phyloP scores from a whole-genome alignment of 1,140 invertebrate genomes.

The Ditylenchus dipsaci region DNA sequence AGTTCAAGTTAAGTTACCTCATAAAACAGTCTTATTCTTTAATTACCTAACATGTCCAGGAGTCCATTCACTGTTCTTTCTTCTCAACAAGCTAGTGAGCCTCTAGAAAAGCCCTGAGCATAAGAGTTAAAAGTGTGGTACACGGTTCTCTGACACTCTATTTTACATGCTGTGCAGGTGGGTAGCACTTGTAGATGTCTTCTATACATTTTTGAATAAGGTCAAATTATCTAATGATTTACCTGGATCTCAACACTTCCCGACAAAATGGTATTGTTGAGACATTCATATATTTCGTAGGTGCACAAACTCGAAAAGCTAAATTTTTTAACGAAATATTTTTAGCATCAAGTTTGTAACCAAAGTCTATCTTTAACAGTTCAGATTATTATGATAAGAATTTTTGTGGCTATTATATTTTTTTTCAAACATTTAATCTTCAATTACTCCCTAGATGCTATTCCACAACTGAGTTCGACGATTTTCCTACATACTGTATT shows the following conservation, averaged over 20 bases:
- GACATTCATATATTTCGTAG: slow-evolving; percentile 36
- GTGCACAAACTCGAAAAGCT: slow-evolving; percentile 42
- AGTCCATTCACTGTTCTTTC: slow-evolving; percentile 29
- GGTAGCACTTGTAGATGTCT: slow-evolving; percentile 18
- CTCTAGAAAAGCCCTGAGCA: slow-evolving; percentile 37
- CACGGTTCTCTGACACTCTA: slow-evolving; percentile 52
- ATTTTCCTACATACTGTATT: no score
- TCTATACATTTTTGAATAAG: not conserved
- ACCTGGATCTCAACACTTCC: slow-evolving; percentile 5
- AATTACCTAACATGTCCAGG: slow-evolving; percentile 10
- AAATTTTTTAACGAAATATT: no score
- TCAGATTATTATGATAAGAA: no score
- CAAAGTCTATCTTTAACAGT: no score
- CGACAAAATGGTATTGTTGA: slow-evolving; percentile 10
- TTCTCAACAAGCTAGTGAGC: slow-evolving; percentile 32
- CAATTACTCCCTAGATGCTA: no score
- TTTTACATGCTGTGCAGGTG: slow-evolving; percentile 36
- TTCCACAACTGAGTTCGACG: no score
- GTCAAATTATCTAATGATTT: not conserved
- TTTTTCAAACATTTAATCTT: no score
- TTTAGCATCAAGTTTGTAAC: no score
- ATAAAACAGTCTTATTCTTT: not conserved
- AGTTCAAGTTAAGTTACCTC: not conserved
- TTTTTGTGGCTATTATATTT: no score
- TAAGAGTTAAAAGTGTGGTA: slow-evolving; percentile 56